Percentiles rank a stretch among this genome's conserved stretches.
phyloP scores from a whole-genome alignment of 2,888 invertebrate species.

The Pollenia griseotomentosa region DNA sequence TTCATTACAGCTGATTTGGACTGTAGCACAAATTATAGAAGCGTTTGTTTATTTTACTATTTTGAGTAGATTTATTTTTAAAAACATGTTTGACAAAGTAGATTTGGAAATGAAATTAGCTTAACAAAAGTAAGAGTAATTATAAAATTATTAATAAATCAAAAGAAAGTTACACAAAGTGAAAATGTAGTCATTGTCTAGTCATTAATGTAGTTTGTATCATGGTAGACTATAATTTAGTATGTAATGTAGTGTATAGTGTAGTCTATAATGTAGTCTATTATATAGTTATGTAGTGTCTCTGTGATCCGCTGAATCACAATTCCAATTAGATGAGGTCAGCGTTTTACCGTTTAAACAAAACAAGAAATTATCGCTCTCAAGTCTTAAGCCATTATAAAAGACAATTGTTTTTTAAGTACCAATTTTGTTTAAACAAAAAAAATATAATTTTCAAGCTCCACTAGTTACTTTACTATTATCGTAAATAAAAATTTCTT shows the following conservation, averaged over 20 bases:
- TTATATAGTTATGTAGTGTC: too few species aligned
- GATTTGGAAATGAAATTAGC: constrained; percentile 27
- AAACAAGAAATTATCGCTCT: background rate
- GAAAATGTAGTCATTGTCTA: too few species aligned
- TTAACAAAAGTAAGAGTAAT: background rate
- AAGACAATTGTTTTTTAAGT: constrained; percentile 58
- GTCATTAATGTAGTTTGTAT: too few species aligned
- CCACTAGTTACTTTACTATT: constrained; percentile 20
- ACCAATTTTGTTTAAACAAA: constrained; percentile 61
- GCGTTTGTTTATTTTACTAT: background rate
- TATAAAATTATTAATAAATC: background rate
- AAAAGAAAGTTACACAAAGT: background rate
- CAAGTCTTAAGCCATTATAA: constrained; percentile 33
- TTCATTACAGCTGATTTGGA: background rate
- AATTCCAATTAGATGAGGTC: constrained; percentile 78
- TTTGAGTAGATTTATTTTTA: background rate
- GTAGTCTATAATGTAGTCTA: too few species aligned
- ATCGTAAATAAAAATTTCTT: constrained; percentile 21
- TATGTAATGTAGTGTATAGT: too few species aligned
- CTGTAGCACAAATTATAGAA: background rate
- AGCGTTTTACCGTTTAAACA: constrained; percentile 59
- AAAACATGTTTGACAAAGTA: constrained; percentile 3
- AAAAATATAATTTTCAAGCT: constrained; percentile 2
- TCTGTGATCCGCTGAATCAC: constrained; percentile 79
- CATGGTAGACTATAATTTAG: too few species aligned